Evolutionary conservation across 2,113 vertebrate genomes (phyloP).

Genomic region (Osmerus eperlanus): DNA sequence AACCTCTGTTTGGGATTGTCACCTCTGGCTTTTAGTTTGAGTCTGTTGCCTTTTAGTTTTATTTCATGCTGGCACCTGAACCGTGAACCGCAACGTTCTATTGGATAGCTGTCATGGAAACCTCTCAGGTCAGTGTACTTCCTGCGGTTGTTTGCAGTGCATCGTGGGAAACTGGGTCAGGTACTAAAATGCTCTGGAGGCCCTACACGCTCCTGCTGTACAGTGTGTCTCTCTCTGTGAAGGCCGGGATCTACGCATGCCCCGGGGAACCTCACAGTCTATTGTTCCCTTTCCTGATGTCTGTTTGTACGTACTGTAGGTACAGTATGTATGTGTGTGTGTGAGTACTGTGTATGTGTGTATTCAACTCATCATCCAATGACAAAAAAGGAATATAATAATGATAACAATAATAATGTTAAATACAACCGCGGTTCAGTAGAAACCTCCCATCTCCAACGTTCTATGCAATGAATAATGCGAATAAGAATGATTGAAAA

Average conservation of each 20-base stretch:
- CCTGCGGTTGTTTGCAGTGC: constrained; percentile 69
- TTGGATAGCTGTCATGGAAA: constrained; percentile 67
- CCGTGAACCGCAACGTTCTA: constrained; percentile 41
- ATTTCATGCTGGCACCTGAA: constrained; percentile 46
- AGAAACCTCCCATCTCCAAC: constrained; percentile 77
- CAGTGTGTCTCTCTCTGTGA: constrained; percentile 56
- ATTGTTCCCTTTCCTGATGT: constrained; percentile 68
- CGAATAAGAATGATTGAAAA: constrained; percentile 51
- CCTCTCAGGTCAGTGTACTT: constrained; percentile 72
- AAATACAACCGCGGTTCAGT: constrained; percentile 57
- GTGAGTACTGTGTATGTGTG: constrained; percentile 58
- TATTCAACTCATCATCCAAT: constrained; percentile 55
- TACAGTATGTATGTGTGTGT: constrained; percentile 31
- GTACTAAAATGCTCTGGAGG: constrained; percentile 44
- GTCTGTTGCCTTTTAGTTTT: constrained; percentile 53
- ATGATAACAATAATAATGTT: constrained; percentile 34
- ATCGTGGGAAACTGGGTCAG: constrained; percentile 61
- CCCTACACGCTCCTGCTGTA: constrained; percentile 59
- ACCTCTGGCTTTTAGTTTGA: constrained; percentile 36
- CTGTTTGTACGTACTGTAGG: constrained; percentile 54
- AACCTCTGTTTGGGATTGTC: background rate
- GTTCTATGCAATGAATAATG: constrained; percentile 98
- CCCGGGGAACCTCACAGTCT: constrained; percentile 64
- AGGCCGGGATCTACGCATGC: constrained; percentile 72
- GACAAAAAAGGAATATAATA: constrained; percentile 13